These are phyloP conservation scores for Meda fulgida DNA, from an alignment of 2,797 vertebrate species.

Conservation along the genomic window DNA sequence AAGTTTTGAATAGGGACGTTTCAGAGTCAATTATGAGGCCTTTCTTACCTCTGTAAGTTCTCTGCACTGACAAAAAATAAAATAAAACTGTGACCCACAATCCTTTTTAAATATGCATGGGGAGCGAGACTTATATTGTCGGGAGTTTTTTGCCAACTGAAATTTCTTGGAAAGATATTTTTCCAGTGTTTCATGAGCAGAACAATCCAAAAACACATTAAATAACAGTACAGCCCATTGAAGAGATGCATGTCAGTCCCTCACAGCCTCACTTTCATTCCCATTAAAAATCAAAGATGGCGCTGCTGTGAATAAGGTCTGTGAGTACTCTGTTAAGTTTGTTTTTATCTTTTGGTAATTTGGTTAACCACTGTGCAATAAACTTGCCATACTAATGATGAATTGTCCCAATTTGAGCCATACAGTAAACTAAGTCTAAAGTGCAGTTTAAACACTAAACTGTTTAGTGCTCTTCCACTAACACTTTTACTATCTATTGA, in stretches of 20 bases:
- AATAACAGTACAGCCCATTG: no score
- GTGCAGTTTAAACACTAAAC: background rate
- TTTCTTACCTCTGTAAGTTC: background rate
- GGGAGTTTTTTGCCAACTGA: no score
- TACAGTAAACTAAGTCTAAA: background rate
- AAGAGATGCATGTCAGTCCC: no score
- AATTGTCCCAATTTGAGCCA: background rate
- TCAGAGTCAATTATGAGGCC: background rate
- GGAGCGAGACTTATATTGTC: background rate
- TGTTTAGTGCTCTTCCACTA: background rate
- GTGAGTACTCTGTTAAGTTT: background rate
- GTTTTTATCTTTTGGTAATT: conserved; percentile 6
- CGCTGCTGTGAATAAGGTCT: background rate
- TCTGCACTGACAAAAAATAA: conserved; percentile 6
- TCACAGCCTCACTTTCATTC: no score
- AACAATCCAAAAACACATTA: no score
- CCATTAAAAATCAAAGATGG: no score
- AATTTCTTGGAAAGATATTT: no score
- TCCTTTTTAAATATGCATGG: background rate
- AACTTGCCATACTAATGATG: background rate
- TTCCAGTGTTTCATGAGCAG: no score
- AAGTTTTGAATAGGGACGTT: background rate
- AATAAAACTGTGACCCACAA: background rate
- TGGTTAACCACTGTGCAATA: conserved; percentile 19
- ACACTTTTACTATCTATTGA: conserved; percentile 16